Evolutionary conservation across 2,797 vertebrate species (phyloP).

Genomic region (Thamnophis elegans): DNA sequence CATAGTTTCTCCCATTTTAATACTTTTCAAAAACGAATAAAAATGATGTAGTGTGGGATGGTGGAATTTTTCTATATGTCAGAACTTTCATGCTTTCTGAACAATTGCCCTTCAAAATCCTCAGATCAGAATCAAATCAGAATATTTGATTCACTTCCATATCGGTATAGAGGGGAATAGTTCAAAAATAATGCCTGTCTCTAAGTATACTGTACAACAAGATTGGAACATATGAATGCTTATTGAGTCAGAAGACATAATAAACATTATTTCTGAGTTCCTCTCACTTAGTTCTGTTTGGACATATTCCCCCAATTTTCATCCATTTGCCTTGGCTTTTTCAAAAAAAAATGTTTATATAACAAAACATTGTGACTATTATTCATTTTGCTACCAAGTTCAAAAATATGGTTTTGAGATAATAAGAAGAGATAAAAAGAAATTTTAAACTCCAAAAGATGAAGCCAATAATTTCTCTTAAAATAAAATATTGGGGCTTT

Average conservation of each 20-base stretch:
- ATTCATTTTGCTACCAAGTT: neutral
- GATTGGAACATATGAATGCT: neutral
- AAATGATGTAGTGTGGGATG: neutral
- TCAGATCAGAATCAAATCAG: neutral
- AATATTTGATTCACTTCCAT: neutral
- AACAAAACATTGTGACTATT: neutral
- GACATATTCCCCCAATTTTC: neutral
- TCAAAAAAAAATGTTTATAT: neutral
- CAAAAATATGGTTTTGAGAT: neutral
- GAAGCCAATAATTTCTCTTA: constrained; percentile 33
- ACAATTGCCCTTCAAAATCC: neutral
- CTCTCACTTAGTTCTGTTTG: neutral
- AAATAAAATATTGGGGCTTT: neutral
- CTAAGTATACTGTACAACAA: neutral
- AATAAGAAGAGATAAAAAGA: neutral
- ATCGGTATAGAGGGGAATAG: neutral
- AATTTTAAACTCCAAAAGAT: neutral
- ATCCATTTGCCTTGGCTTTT: neutral
- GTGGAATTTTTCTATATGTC: neutral
- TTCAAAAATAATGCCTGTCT: neutral
- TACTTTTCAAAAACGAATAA: neutral
- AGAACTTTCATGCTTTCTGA: neutral
- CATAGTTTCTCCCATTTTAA: neutral
- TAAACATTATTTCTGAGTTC: neutral
- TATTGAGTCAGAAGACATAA: neutral